A percentile compares a stretch with the other conserved stretches of the same genome.
These are phyloP conservation scores for Acanthosoma haemorrhoidale DNA, from an alignment of 2,888 invertebrate genomes.

Conservation along the genomic window DNA sequence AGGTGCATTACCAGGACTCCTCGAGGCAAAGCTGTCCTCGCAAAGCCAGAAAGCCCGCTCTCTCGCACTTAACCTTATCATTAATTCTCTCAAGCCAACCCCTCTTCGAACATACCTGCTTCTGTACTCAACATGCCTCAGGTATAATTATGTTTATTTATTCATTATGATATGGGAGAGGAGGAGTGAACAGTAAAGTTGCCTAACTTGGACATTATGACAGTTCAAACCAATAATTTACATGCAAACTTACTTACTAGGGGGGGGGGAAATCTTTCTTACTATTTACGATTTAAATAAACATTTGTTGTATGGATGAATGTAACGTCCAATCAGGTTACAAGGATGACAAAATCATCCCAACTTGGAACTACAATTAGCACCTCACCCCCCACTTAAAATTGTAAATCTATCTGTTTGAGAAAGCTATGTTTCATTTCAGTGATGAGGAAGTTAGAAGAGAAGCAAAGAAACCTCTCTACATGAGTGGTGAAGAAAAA, in stretches of 20 bases:
- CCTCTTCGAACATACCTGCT: conserved; percentile 17
- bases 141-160: not conserved
- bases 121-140: conserved; percentile 1
- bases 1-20: conserved; percentile 1
- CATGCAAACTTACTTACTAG: no score
- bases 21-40: conserved; percentile 11
- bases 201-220: no score
- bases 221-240: no score
- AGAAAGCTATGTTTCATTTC: conserved; percentile 39
- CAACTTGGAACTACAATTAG: no score
- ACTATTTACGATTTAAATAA: no score
- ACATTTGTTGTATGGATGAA: no score
- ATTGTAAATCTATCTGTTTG: no score
- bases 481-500: conserved; percentile 41
- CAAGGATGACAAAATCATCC: no score
- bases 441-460: conserved; percentile 46
- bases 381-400: no score
- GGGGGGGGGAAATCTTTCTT: no score
- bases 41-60: not conserved
- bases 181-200: no score
- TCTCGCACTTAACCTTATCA: conserved; percentile 3
- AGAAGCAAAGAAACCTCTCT: conserved; percentile 46
- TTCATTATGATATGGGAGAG: not conserved
- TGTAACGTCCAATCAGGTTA: no score
- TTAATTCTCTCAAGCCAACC: not conserved